Evolutionary conservation across 2,113 vertebrate genomes (phyloP).

Genomic region (Galeopterus variegatus): DNA sequence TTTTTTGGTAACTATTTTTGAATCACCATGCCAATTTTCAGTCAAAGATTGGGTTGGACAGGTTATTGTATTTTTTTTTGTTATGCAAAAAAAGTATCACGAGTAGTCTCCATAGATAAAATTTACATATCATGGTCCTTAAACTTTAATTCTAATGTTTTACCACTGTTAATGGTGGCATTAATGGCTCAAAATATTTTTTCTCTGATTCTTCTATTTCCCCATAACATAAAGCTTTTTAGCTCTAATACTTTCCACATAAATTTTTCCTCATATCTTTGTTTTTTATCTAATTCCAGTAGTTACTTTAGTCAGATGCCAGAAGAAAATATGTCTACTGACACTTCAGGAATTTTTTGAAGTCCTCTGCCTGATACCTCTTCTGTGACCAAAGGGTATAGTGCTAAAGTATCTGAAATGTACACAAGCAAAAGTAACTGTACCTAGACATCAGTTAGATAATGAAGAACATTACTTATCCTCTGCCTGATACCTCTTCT

Average conservation of each 20-base stretch:
- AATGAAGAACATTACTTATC: too few relatives aligned
- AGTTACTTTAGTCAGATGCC: constrained; percentile 12
- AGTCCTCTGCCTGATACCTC: background rate
- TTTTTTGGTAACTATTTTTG: constrained; percentile 26
- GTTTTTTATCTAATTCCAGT: background rate
- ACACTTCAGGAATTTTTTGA: background rate
- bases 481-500: background rate
- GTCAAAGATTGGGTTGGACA: background rate
- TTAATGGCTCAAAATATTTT: background rate
- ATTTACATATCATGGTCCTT: background rate
- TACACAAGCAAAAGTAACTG: background rate
- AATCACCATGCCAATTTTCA: background rate
- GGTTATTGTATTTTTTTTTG: background rate
- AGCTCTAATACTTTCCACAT: background rate
- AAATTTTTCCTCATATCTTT: background rate
- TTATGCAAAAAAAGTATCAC: background rate
- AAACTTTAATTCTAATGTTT: background rate
- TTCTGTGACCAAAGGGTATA: background rate
- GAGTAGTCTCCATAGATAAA: background rate
- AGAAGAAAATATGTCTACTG: background rate
- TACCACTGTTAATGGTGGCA: background rate
- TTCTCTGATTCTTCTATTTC: constrained; percentile 36
- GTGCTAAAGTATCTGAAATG: background rate
- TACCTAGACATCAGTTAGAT: too few relatives aligned
- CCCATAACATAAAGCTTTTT: background rate